Conservation (phyloP, 53 echinoderm and acorn worm species). For the Paracentrotus lividus region DNA sequence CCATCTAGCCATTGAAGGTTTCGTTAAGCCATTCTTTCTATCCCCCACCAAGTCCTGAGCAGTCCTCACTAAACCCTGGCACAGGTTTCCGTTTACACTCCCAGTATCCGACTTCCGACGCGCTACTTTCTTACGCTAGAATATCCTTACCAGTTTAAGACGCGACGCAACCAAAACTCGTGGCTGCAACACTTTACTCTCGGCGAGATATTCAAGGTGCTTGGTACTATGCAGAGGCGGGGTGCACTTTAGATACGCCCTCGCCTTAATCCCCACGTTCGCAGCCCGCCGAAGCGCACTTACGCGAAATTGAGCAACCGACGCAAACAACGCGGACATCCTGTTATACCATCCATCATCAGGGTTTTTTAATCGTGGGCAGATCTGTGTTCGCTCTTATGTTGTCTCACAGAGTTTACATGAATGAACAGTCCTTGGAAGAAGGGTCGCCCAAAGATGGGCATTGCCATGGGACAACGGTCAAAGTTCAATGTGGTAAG, state of each 20-base stretch:
- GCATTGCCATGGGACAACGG: conserved; percentile 86
- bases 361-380: conserved; percentile 81
- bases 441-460: conserved; percentile 78
- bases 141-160: conserved; percentile 86
- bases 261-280: conserved; percentile 93
- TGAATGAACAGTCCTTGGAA: conserved; percentile 74
- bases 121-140: conserved; percentile 86
- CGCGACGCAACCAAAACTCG: conserved; percentile 87
- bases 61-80: conserved; percentile 93
- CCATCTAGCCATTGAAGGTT: conserved; percentile 94
- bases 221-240: conserved; percentile 86
- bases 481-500: conserved; percentile 78
- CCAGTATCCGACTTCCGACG: conserved; percentile 84
- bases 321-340: conserved; percentile 81
- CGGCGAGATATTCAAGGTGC: conserved; percentile 88
- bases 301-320: conserved; percentile 84
- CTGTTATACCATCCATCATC: conserved; percentile 93
- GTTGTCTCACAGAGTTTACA: conserved; percentile 81
- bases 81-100: conserved; percentile 88
- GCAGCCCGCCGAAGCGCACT: conserved; percentile 94
- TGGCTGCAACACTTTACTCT: conserved; percentile 98
- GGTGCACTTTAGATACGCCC: conserved; percentile 86
- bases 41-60: conserved; percentile 92
- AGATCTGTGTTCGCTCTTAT: conserved; percentile 85
- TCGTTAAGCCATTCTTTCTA: conserved; percentile 87